Conservation (phyloP, 2,797 vertebrate species). For the Aotus griseimembra region DNA sequence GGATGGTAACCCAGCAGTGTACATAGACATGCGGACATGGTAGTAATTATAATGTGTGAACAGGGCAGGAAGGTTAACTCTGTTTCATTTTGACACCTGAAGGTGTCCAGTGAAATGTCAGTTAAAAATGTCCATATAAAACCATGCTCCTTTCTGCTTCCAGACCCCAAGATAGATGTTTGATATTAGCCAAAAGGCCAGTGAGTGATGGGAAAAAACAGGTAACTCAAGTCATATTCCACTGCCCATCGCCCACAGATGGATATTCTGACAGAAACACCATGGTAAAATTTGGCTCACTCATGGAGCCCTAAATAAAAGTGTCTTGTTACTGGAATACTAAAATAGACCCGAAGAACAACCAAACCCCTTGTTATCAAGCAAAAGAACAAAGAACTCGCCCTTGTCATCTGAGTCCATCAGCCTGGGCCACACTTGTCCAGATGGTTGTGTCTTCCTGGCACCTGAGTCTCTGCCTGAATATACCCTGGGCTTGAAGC, state of each 20-base stretch:
- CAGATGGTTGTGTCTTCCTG: background rate
- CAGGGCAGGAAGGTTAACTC: conserved; percentile 42
- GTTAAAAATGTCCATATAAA: background rate
- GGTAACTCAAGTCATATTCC: background rate
- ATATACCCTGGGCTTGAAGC: background rate
- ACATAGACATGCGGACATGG: conserved; percentile 32
- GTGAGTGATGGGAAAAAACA: background rate
- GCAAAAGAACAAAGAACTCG: background rate
- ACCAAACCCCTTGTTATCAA: rapidly evolving
- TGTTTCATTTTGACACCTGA: conserved; percentile 58
- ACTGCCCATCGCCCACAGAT: rapidly evolving
- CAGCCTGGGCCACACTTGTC: rapidly evolving
- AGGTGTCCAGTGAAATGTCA: conserved; percentile 41
- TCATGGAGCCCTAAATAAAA: background rate
- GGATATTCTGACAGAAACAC: background rate
- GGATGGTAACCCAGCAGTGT: background rate
- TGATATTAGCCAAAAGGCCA: background rate
- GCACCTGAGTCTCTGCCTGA: background rate
- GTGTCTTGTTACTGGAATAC: background rate
- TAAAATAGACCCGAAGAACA: background rate
- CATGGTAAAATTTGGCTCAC: rapidly evolving
- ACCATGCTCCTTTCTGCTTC: background rate
- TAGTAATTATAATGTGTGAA: conserved; percentile 33
- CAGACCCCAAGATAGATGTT: background rate
- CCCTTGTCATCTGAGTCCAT: rapidly evolving